Percentiles rank a stretch among this genome's conserved stretches.
These are phyloP conservation scores for Manis crassicaudata DNA, from an alignment of 2,797 vertebrate genomes.

Conservation along the genomic window DNA sequence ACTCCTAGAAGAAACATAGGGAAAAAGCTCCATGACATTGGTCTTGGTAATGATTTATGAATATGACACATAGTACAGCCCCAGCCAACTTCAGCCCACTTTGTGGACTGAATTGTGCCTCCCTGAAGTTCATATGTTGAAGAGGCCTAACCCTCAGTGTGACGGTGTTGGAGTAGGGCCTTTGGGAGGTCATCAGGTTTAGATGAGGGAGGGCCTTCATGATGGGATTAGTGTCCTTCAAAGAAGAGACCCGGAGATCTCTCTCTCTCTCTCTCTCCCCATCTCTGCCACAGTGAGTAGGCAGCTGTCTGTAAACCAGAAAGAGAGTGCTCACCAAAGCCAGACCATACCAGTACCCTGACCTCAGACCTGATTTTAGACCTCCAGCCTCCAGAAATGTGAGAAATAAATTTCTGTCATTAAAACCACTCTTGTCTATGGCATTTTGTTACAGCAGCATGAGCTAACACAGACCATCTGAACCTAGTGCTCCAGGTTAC, in stretches of 20 bases:
- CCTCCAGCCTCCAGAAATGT: not conserved
- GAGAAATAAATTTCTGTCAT: not conserved
- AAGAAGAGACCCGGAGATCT: not conserved
- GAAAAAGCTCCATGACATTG: too few relatives aligned
- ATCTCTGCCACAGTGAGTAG: not conserved
- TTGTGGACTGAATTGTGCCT: not conserved
- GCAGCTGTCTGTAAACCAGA: not conserved
- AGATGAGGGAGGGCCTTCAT: not conserved
- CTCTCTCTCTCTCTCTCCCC: not conserved
- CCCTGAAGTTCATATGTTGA: too few relatives aligned
- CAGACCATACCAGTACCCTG: not conserved
- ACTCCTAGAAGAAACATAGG: too few relatives aligned
- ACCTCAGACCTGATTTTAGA: not conserved
- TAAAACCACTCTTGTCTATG: not conserved
- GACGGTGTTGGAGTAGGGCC: not conserved
- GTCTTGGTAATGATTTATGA: too few relatives aligned
- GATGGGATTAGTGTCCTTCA: not conserved
- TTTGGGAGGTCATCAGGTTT: not conserved
- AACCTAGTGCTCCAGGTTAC: not conserved
- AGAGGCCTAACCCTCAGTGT: not conserved
- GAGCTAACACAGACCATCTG: not conserved
- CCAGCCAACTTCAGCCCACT: not conserved
- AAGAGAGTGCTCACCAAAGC: not conserved
- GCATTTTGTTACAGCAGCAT: not conserved
- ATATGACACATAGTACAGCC: too few relatives aligned